Base-by-base conservation (phyloP, 1,140 invertebrate genomes). In the Drosophila sturtevanti region DNA sequence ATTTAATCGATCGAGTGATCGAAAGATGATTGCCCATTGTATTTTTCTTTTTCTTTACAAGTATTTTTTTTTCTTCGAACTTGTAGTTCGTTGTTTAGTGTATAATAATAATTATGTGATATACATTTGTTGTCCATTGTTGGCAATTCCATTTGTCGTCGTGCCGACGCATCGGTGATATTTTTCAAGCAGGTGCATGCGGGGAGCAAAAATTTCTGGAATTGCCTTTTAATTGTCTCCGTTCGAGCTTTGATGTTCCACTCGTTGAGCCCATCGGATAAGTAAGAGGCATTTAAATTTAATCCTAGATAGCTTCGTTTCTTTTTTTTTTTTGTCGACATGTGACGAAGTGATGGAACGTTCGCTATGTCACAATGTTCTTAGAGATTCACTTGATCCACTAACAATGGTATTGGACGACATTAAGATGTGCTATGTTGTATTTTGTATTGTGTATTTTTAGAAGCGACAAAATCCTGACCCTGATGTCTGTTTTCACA, bases 401-500 rank as follows among this genome's bases (percentile, higher is more conserved):
- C 54, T 34, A 11, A 21, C 41, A 48, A 48, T 48, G 16, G 9
- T 48, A 27, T 56, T 56, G 54, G 16, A 1, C 16, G 12, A 16
- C 54, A 56, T 48, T 48, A 48, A 21, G 18, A 21, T 11, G 9
- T 18, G 14, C 16, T 21, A 16, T 3, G 41, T 48, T 48, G 9
- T 48, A 14, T 16, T 4, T 48, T 48, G 9, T 48, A 14, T 16
- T 4, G 3, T 35, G 9, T 56, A 56, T 56, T 56, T 56, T 34
- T 56, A 56, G 54, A 56, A 35, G 27, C 54, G 12, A 34, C 31
- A 14, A 34, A 27, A 16, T 56, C 14, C 54, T 35, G 54, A 34
- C 54, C 54, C 54, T 34, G 54, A 56, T 31, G 54, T 34, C 54
- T 48, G 31, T 56, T 56, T 56, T 56, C 27, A 56, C 54, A 56